Base-by-base conservation (phyloP, 2,113 vertebrate genomes). In the Sporophila hypoxantha region DNA sequence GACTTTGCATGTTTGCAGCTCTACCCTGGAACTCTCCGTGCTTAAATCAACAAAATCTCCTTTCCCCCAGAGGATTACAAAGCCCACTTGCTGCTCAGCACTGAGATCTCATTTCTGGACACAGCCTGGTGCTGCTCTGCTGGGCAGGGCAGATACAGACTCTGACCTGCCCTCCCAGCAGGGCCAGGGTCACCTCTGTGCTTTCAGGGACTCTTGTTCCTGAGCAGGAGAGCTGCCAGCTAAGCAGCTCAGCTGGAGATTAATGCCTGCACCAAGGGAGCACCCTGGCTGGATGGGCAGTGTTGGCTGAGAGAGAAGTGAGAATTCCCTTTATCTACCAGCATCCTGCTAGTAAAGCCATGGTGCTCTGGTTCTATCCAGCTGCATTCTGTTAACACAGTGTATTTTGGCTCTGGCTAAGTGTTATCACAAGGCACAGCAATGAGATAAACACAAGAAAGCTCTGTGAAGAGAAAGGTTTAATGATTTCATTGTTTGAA, bases 321-420 rank as follows among this genome's bases (percentile, higher is more conserved):
- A 77, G 55, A 82, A 73, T 85, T 84, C 92, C 76, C 76, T 91
- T 94, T 94, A 93, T 91, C 95, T 88, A 61, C 76, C 76, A 62
- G 46, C 12, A 65, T 55, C 88, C 88, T 79, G 84, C 86, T 8
- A 74, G 84, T 37, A 86, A 92, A 93, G 88, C 65, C 87, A 15
- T 50, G 70, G 85, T 50, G 9, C 69, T 59, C 5, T n/a, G 76
- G 14, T 46, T 74, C 57, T 36, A 52, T 17, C 75, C 20, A 25
- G 13, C 42, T 77, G 67, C 30, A 19, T 30, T 79, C 91, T 84
- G 65, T 77, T 88, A 89, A 39, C 60, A 70, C 74, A 14, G 65
- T n/a, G 6, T 44, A 26, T 76, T 86, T 69, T 85, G 84, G 64
- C 71, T 87, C 39, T 57, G 83, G 86, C 86, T 59, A 53, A 30